Percentiles rank a stretch among this genome's conserved stretches.
phyloP scores from a whole-genome alignment of 2,113 vertebrate species.

The Tonatia bakeri region DNA sequence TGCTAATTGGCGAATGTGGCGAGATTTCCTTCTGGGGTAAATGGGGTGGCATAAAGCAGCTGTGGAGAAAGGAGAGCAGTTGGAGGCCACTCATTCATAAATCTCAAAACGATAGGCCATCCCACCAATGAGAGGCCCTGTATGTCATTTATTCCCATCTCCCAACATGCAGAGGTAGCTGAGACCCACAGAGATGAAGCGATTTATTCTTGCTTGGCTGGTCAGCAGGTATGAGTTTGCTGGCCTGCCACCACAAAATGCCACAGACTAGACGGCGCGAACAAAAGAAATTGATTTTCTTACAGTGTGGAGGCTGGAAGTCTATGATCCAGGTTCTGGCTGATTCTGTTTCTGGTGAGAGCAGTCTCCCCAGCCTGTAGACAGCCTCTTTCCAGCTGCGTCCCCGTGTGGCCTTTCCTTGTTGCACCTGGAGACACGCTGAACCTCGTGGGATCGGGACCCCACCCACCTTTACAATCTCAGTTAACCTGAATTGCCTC shows the following conservation, averaged over 20 bases:
- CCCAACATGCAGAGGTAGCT: not conserved
- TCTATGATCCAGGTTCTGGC: not conserved
- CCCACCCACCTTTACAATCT: not conserved
- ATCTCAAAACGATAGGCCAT: not conserved
- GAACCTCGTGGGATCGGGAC: not conserved
- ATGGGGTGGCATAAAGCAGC: not conserved
- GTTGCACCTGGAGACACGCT: not conserved
- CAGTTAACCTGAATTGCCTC: not conserved
- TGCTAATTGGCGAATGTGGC: not conserved
- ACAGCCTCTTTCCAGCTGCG: rapidly evolving
- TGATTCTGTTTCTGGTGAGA: not conserved
- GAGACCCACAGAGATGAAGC: not conserved
- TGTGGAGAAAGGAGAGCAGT: not conserved
- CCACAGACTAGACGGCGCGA: rapidly evolving
- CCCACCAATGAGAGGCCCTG: rapidly evolving
- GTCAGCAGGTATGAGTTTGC: not conserved
- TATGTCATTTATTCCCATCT: not conserved
- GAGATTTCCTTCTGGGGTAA: not conserved
- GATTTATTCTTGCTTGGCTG: rapidly evolving
- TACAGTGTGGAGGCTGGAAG: not conserved
- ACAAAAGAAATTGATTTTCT: not conserved
- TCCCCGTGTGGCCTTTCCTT: not conserved
- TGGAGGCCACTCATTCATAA: not conserved
- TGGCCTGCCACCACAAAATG: rapidly evolving
- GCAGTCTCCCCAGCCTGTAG: not conserved